Evolutionary conservation across 92 coral and sea anemone species (phyloP).

Genomic region (Zoanthus gigantus): DNA sequence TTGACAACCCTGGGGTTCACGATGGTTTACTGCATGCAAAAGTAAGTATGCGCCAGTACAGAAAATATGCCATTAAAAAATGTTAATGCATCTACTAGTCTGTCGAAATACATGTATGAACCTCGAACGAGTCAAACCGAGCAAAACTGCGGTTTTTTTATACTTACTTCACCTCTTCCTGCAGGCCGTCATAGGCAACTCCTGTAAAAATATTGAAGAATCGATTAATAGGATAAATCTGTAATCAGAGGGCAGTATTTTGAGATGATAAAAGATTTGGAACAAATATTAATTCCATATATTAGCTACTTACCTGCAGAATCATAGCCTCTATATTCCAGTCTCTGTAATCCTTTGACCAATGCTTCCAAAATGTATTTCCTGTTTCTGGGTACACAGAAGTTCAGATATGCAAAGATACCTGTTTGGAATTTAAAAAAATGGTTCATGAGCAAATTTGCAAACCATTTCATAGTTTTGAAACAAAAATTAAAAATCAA

Average conservation of each 20-base stretch:
- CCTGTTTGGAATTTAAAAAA: constrained; percentile 61
- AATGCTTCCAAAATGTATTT: constrained; percentile 88
- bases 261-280: neutral
- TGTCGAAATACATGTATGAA: neutral
- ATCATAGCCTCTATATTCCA: constrained; percentile 97
- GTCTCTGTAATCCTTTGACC: constrained; percentile 89
- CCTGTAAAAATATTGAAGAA: constrained; percentile 59
- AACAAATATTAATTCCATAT: neutral
- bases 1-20: neutral
- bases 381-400: constrained; percentile 93
- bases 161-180: constrained; percentile 67
- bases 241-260: neutral
- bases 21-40: too few species aligned
- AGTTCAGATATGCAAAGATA: constrained; percentile 96
- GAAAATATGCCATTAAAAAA: neutral
- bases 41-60: neutral
- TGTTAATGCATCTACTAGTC: neutral
- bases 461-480: neutral
- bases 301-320: constrained; percentile 83
- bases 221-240: neutral
- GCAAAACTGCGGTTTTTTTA: neutral
- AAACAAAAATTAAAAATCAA: neutral
- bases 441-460: neutral
- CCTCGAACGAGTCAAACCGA: neutral
- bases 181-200: constrained; percentile 88